Evolutionary conservation across 2,797 vertebrate species (phyloP).

Genomic region (Spinus pinus): DNA sequence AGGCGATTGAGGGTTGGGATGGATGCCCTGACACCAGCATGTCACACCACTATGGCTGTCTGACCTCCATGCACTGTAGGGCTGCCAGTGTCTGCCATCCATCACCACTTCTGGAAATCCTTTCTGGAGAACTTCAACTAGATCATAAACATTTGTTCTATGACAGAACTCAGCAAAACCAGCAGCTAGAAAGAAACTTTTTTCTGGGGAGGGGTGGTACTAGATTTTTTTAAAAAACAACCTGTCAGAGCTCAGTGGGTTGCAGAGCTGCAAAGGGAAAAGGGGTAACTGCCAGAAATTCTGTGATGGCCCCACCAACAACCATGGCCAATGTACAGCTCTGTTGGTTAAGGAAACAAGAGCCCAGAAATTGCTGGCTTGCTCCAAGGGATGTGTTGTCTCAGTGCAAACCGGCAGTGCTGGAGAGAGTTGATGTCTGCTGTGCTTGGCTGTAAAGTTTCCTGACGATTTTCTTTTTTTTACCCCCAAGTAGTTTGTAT

Average conservation of each 20-base stretch:
- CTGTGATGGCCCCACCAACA: background rate
- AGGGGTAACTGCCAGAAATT: background rate
- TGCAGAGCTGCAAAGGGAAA: background rate
- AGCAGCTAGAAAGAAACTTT: background rate
- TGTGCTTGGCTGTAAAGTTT: background rate
- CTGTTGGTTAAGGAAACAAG: background rate
- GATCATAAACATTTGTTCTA: slow-evolving; percentile 9
- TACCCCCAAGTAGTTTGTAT: background rate
- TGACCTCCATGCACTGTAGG: background rate
- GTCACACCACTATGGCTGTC: background rate
- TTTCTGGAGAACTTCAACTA: background rate
- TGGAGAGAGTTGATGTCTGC: background rate
- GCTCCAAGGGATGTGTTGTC: background rate
- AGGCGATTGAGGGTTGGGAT: background rate
- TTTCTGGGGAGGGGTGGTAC: rapidly evolving
- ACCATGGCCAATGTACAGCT: background rate
- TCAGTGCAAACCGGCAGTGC: background rate
- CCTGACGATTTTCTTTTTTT: background rate
- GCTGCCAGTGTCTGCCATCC: background rate
- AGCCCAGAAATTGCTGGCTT: background rate
- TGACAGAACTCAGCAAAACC: slow-evolving; percentile 20
- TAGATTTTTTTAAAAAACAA: background rate
- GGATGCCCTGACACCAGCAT: background rate
- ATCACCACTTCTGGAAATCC: background rate
- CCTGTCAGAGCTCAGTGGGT: background rate